Conservation (phyloP, 2,797 vertebrate species). For the Anguilla anguilla region DNA sequence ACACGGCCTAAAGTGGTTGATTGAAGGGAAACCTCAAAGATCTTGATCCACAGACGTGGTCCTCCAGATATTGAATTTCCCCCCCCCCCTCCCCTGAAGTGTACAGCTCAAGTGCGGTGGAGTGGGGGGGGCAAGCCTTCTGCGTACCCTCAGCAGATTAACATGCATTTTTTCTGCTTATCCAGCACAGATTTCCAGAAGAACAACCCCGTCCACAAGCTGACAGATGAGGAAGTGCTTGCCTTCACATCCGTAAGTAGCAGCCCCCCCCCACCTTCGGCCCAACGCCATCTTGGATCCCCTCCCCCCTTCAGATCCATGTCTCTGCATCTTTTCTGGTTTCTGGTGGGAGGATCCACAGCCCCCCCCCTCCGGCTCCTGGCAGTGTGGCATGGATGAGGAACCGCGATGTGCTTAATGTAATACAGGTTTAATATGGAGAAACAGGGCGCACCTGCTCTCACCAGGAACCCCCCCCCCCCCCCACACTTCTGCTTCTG, state of each 20-base stretch:
- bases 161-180: slow-evolving; percentile 44
- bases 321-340: not conserved
- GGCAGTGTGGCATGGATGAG: too few relatives aligned
- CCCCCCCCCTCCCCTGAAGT: not conserved
- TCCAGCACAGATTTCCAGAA: slow-evolving; percentile 90
- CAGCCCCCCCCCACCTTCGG: not conserved
- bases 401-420: too few relatives aligned
- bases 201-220: slow-evolving; percentile 91
- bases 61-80: not conserved
- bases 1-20: not conserved
- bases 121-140: not conserved
- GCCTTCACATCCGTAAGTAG: slow-evolving; percentile 91
- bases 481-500: not conserved
- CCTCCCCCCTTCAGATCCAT: slow-evolving; percentile 15
- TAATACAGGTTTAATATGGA: not conserved
- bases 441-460: not conserved
- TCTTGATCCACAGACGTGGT: not conserved
- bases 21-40: too few relatives aligned
- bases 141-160: not conserved
- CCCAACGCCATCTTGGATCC: not conserved
- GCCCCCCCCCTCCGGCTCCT: not conserved
- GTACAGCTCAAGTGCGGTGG: slow-evolving; percentile 29
- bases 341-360: slow-evolving; percentile 12
- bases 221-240: slow-evolving; percentile 90
- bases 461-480: not conserved